These are phyloP conservation scores for Solen grandis DNA, from an alignment of 1,140 invertebrate genomes.

Conservation along the genomic window DNA sequence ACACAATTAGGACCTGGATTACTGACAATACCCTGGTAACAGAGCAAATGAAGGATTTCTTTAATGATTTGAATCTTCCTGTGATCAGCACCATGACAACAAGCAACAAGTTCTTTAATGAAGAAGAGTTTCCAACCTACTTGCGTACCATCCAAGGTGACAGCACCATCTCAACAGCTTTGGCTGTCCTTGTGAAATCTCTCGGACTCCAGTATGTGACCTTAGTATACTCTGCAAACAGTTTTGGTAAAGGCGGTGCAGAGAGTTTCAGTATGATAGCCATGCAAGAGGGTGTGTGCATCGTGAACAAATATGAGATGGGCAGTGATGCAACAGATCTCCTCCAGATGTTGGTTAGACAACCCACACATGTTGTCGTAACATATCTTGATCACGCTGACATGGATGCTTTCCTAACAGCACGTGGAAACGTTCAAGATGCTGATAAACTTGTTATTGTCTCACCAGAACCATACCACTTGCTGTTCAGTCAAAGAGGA, in stretches of 20 bases:
- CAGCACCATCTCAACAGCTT: conserved; percentile 88
- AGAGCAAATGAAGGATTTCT: conserved; percentile 62
- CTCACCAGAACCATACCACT: conserved; percentile 63
- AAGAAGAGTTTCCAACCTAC: conserved; percentile 88
- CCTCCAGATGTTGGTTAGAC: conserved; percentile 29
- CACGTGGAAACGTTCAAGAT: conserved; percentile 29
- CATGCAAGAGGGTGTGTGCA: conserved; percentile 69
- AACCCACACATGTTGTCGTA: conserved; percentile 62
- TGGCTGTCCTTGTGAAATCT: conserved; percentile 79
- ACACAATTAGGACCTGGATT: conserved; percentile 69
- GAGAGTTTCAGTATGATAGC: conserved; percentile 60
- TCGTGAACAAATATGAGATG: conserved; percentile 61
- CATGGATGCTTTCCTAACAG: conserved; percentile 52
- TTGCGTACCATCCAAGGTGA: conserved; percentile 90
- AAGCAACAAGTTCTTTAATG: conserved; percentile 87
- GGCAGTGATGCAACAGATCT: conserved; percentile 2
- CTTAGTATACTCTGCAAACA: conserved; percentile 63
- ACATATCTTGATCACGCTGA: conserved; percentile 57
- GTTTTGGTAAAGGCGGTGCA: conserved; percentile 63
- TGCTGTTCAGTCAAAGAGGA: conserved; percentile 36
- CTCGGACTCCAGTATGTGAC: conserved; percentile 66
- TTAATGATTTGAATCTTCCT: conserved; percentile 67
- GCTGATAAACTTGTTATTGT: conserved; percentile 61
- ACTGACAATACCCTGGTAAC: conserved; percentile 69
- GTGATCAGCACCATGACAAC: conserved; percentile 81